Base-by-base conservation (phyloP, 2,888 invertebrate genomes). In the Leptinotarsa peninsularis region DNA sequence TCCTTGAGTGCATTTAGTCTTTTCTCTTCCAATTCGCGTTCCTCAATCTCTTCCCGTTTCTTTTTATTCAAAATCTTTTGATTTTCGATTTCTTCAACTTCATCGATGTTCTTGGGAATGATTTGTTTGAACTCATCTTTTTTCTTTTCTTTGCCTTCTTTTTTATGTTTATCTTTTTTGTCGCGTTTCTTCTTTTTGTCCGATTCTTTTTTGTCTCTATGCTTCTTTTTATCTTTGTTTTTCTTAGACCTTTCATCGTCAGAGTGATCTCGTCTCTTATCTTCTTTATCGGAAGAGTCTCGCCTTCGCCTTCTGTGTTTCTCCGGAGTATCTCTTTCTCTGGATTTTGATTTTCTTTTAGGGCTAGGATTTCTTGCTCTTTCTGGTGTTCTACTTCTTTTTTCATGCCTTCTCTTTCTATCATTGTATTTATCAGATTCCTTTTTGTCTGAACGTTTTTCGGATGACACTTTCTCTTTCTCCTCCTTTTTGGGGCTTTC, bases 191-290 rank as follows among this genome's bases (percentile, higher is more conserved):
- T 84, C 75, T 85, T 86, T 78, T 84, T 85, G 21, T 88, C 87
- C 23, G 83, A 82, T 67, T 90, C 91, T 83, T 90, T 91, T 78
- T 90, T 91, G 54, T 91, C 89, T 79, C 89, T 90, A 81, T 87
- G 88, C 77, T 91, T 91, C 81, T 91, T 91, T 77, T 90, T 90
- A 63, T 91, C 91, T 80, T 91, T 87, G 78, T 83, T 86, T 82
- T 86, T 87, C 76, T 86, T 88, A 72, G 82, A 83, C 81, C 86
- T 88, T 71, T 86, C 87, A 18, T 88, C 87, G 43, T 88, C 88
- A 1, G 86, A 87, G 72, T 81, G 73, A 15, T 84, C 86, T 78
- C 84, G 83, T 81, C 86, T 82, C 79, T 83, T 63, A 63, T 63
- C 63, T 71, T 84, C 78, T 49, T 68, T 75, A 56, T 83, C 84